A percentile compares a stretch with the other conserved stretches of the same genome.
Conservation (phyloP, 2,888 invertebrate species). For the Euclidia mi region DNA sequence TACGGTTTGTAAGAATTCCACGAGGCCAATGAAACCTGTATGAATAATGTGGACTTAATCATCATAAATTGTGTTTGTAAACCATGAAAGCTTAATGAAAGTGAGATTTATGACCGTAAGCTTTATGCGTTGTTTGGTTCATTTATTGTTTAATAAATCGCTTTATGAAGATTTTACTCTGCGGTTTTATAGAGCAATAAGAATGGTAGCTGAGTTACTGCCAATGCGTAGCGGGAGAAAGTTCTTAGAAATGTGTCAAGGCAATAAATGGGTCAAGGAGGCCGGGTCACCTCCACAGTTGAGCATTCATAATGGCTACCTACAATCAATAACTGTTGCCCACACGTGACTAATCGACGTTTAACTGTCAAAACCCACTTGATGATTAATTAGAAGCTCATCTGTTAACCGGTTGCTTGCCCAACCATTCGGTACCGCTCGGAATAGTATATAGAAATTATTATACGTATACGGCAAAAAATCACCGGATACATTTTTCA, state of each 20-base stretch:
- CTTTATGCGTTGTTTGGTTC: not conserved
- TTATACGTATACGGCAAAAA: no score
- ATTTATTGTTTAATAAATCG: slow-evolving; percentile 24
- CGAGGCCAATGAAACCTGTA: no score
- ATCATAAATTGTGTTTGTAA: no score
- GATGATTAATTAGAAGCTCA: no score
- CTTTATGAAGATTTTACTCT: slow-evolving; percentile 29
- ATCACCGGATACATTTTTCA: no score
- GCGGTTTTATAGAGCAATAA: slow-evolving; percentile 51
- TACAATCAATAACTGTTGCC: slow-evolving; percentile 56
- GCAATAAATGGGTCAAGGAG: slow-evolving; percentile 74
- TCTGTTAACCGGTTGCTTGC: no score
- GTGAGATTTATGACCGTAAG: not conserved
- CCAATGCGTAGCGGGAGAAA: slow-evolving; percentile 10
- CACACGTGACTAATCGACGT: slow-evolving; percentile 16
- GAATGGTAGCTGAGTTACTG: slow-evolving; percentile 28
- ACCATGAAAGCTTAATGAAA: not conserved
- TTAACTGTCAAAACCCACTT: no score
- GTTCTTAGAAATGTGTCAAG: slow-evolving; percentile 73
- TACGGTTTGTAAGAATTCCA: no score
- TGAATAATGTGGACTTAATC: no score
- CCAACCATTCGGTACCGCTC: no score
- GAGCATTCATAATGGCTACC: slow-evolving; percentile 21
- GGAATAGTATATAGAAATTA: no score
- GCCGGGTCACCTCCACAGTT: slow-evolving; percentile 42